These are phyloP conservation scores for Teleopsis dalmanni DNA, from an alignment of 1,140 invertebrate species.

Conservation along the genomic window DNA sequence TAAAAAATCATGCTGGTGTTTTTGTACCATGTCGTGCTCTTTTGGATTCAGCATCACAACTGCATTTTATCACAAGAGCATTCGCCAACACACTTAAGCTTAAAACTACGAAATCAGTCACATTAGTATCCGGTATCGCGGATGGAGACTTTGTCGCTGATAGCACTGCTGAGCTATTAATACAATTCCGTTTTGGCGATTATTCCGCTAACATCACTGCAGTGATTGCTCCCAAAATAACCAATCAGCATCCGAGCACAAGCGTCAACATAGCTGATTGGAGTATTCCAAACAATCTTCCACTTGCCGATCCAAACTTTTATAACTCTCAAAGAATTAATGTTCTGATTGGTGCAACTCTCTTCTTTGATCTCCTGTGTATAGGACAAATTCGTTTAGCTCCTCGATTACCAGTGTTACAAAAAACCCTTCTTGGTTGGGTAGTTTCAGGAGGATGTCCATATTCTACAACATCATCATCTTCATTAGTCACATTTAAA, in stretches of 20 bases:
- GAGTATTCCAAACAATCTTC: not conserved
- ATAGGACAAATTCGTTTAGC: slow-evolving; percentile 5
- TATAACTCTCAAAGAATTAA: not conserved
- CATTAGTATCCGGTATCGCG: not conserved
- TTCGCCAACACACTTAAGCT: not conserved
- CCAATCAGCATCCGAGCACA: not conserved
- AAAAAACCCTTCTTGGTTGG: not conserved
- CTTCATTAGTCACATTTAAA: not conserved
- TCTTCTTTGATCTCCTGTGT: not conserved
- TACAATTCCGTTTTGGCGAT: slow-evolving; percentile 1
- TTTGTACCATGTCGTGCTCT: slow-evolving; percentile 5
- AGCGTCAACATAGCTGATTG: not conserved
- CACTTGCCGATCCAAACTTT: slow-evolving; percentile 3
- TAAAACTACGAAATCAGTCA: not conserved
- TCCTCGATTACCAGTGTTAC: not conserved
- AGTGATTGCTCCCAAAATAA: slow-evolving; percentile 1
- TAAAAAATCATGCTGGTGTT: slow-evolving; percentile 1
- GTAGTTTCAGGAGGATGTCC: not conserved
- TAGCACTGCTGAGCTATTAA: not conserved
- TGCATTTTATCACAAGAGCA: not conserved
- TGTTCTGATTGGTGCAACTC: not conserved
- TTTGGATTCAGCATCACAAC: slow-evolving; percentile 5
- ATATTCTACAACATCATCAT: not conserved
- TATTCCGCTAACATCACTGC: not conserved
- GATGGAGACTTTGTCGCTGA: not conserved